These are phyloP conservation scores for Pachymerium ferrugineum DNA, from an alignment of 2,888 invertebrate species.

Conservation along the genomic window DNA sequence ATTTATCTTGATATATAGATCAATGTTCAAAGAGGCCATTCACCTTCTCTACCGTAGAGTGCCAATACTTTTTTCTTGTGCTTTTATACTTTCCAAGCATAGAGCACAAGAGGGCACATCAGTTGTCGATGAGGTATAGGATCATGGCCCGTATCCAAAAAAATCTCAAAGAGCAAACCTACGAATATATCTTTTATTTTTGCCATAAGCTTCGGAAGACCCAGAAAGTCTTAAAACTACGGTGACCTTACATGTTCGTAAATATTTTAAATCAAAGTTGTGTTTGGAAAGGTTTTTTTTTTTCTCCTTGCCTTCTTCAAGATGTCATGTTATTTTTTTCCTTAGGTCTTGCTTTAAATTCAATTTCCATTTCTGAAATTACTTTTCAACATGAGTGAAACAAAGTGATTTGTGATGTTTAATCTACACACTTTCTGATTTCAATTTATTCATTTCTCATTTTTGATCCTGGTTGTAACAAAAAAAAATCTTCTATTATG, in stretches of 20 bases:
- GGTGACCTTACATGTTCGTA: neutral
- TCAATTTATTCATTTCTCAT: too few relatives aligned
- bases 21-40: conserved; percentile 24
- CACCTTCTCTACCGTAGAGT: conserved; percentile 22
- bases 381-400: neutral
- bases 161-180: neutral
- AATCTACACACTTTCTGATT: too few relatives aligned
- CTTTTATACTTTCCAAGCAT: conserved; percentile 24
- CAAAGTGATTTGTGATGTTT: neutral
- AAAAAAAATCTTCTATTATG: too few relatives aligned
- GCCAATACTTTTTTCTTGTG: conserved; percentile 24
- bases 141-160: conserved; percentile 22
- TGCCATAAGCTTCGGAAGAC: neutral
- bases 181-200: conserved; percentile 22
- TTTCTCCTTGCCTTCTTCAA: neutral
- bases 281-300: too few relatives aligned
- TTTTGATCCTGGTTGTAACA: too few relatives aligned
- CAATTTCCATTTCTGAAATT: neutral
- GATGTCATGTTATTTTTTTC: too few relatives aligned
- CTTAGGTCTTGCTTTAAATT: too few relatives aligned
- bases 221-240: neutral
- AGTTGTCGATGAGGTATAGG: conserved; percentile 27
- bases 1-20: conserved; percentile 22
- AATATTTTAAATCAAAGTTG: neutral
- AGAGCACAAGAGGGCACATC: conserved; percentile 27